A percentile compares a stretch with the other conserved stretches of the same genome.
These are phyloP conservation scores for Anthrax anthrax DNA, from an alignment of 2,888 invertebrate species.

Conservation along the genomic window DNA sequence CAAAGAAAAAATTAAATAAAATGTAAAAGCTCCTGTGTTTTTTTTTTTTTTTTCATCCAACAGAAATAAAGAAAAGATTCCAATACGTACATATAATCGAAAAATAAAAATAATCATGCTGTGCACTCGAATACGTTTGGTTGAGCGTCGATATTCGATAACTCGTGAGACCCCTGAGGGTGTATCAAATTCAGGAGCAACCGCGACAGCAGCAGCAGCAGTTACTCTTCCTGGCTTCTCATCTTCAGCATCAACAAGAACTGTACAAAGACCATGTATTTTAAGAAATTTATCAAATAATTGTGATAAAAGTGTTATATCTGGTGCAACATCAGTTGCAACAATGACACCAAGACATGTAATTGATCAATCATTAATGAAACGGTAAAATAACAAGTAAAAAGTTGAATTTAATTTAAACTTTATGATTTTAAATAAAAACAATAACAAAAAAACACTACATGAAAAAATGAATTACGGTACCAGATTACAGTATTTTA, in stretches of 20 bases:
- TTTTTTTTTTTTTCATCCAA: too few relatives aligned
- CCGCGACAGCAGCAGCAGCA: background rate
- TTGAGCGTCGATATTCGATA: constrained; percentile 7
- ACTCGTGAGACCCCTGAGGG: constrained; percentile 5
- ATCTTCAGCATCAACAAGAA: background rate
- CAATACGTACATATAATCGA: too few relatives aligned
- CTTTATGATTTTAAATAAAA: too few relatives aligned
- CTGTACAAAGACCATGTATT: constrained; percentile 8
- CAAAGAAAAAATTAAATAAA: too few relatives aligned
- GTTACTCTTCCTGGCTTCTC: background rate
- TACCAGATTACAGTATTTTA: too few relatives aligned
- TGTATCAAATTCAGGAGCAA: background rate
- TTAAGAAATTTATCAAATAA: constrained; percentile 8
- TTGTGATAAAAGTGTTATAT: background rate
- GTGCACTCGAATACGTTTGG: constrained; percentile 10
- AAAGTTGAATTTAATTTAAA: background rate
- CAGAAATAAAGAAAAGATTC: too few relatives aligned
- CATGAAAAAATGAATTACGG: too few relatives aligned
- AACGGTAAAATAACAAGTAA: background rate
- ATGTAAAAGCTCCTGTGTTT: too few relatives aligned
- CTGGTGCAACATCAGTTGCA: background rate
- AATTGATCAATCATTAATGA: background rate
- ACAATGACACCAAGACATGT: background rate
- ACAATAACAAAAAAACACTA: too few relatives aligned
- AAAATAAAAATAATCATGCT: constrained; percentile 8